Percentiles rank a stretch among this genome's conserved stretches.
phyloP scores from a whole-genome alignment of 2,113 vertebrate genomes.

The Melospiza georgiana region DNA sequence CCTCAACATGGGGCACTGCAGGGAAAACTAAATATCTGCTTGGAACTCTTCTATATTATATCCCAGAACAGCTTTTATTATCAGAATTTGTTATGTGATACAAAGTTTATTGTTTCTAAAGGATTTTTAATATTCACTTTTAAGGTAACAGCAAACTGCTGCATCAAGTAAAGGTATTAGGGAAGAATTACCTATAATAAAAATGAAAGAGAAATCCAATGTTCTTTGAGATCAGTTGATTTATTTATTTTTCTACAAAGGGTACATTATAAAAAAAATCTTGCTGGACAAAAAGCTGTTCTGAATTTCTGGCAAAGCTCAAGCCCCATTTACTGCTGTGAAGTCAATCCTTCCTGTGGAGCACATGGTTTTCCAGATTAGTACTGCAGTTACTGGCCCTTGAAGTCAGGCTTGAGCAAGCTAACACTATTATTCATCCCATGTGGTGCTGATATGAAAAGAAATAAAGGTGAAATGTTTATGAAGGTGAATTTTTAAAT shows the following conservation, averaged over 20 bases:
- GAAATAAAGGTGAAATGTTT: slow-evolving; percentile 8
- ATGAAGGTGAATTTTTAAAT: slow-evolving; percentile 4
- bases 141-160: neutral
- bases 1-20: neutral
- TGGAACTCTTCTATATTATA: neutral
- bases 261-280: neutral
- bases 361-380: neutral
- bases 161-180: neutral
- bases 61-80: neutral
- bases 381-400: neutral
- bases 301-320: neutral
- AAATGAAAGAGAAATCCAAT: neutral
- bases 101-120: neutral
- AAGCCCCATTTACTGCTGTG: neutral
- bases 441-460: neutral
- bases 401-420: neutral
- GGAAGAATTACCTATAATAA: neutral
- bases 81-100: neutral
- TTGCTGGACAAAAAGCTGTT: neutral
- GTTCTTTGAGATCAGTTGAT: neutral
- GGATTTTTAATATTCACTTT: neutral
- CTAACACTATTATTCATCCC: neutral
- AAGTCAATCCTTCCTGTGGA: neutral
- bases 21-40: neutral
- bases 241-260: neutral